Evolutionary conservation across 1,140 invertebrate genomes (phyloP).

Genomic region (Delia radicum): DNA sequence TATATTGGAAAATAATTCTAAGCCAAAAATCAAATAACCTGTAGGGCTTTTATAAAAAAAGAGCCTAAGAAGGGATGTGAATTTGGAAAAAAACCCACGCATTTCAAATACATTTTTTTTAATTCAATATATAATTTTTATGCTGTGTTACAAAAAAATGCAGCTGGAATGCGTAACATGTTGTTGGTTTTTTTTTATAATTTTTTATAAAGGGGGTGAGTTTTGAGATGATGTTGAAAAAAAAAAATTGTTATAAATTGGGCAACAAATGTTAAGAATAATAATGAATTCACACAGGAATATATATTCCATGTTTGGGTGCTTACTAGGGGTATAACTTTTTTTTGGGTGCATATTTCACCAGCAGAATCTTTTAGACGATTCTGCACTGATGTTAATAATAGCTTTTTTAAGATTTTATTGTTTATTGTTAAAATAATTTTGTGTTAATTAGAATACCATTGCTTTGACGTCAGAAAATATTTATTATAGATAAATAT

Average conservation of each 20-base stretch:
- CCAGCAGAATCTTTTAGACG: too few species aligned
- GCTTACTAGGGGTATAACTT: too few species aligned
- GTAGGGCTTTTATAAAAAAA: constrained; percentile 3
- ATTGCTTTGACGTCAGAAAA: too few species aligned
- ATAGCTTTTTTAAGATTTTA: too few species aligned
- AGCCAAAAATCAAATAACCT: constrained; percentile 24
- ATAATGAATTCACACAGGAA: background rate
- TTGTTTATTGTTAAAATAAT: too few species aligned
- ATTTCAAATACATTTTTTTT: background rate
- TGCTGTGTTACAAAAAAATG: background rate
- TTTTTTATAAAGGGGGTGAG: background rate
- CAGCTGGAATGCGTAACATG: constrained; percentile 13
- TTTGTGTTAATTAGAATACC: too few species aligned
- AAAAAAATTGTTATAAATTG: too few species aligned
- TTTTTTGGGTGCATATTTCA: too few species aligned
- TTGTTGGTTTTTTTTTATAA: background rate
- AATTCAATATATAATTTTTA: background rate
- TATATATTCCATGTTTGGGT: background rate
- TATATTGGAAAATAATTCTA: background rate
- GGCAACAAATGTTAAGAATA: constrained; percentile 7
- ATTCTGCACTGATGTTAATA: too few species aligned
- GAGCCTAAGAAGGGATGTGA: background rate
- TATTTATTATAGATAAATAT: too few species aligned
- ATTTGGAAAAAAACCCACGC: background rate
- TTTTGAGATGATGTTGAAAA: background rate